Conservation (phyloP, 2,113 vertebrate species). For the Gymnorhina tibicen region DNA sequence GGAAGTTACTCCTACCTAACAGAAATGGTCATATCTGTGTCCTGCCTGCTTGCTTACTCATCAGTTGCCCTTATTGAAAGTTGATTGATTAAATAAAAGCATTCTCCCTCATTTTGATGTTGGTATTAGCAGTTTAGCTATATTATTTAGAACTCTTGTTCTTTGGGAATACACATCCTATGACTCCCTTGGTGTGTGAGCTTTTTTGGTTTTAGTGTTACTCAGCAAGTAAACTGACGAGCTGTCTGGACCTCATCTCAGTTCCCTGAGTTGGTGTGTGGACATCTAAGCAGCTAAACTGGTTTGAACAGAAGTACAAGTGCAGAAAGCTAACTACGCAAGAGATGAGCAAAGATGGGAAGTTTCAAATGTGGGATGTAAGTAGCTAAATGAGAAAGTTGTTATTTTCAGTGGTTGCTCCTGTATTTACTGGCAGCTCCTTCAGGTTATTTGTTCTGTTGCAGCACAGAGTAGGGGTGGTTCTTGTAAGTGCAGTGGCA, state of each 20-base stretch:
- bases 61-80: not conserved
- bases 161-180: not conserved
- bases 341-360: not conserved
- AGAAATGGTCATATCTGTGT: not conserved
- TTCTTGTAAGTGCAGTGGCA: not conserved
- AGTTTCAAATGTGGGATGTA: not conserved
- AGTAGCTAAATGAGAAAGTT: not conserved
- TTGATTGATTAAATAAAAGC: not conserved
- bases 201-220: not conserved
- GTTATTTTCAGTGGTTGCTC: not conserved
- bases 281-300: not conserved
- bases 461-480: not conserved
- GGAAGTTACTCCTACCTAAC: not conserved
- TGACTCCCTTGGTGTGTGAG: not conserved
- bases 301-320: not conserved
- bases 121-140: not conserved
- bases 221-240: not conserved
- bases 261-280: not conserved
- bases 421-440: not conserved
- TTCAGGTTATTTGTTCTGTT: not conserved
- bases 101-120: not conserved
- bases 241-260: not conserved
- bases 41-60: not conserved
- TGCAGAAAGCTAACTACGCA: not conserved
- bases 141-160: not conserved